phyloP scores from a whole-genome alignment of 2,888 invertebrate species.

The Mechanitis mazaeus region DNA sequence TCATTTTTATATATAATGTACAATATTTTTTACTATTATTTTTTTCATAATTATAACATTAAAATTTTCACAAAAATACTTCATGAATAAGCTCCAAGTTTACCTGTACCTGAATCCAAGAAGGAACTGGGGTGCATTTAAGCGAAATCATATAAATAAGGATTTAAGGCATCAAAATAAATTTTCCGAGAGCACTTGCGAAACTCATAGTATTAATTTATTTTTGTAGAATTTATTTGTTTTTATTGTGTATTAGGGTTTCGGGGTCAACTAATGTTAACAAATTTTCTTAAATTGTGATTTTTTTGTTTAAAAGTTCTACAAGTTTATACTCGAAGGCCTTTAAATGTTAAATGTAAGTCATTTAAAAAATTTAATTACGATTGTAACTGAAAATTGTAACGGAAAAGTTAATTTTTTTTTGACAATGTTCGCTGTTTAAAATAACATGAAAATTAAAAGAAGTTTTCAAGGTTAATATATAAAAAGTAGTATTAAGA shows the following conservation, averaged over 20 bases:
- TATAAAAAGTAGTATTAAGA: too few relatives aligned
- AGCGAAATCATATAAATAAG: conserved; percentile 71
- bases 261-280: conserved; percentile 41
- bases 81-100: conserved; percentile 9
- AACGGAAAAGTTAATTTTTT: too few relatives aligned
- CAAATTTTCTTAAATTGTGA: conserved; percentile 33
- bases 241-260: conserved; percentile 52
- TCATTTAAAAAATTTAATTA: not conserved
- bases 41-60: not conserved
- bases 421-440: too few relatives aligned
- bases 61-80: conserved; percentile 3
- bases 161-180: conserved; percentile 65
- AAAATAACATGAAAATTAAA: too few relatives aligned
- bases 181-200: conserved; percentile 44
- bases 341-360: not conserved
- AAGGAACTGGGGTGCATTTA: conserved; percentile 51
- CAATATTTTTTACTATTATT: not conserved
- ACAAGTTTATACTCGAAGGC: not conserved
- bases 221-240: conserved; percentile 67
- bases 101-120: conserved; percentile 26
- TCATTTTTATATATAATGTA: too few relatives aligned
- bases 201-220: conserved; percentile 58
- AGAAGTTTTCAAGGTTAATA: too few relatives aligned
- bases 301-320: conserved; percentile 23
- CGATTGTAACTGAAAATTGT: too few relatives aligned